Base-by-base conservation (phyloP, 2,797 vertebrate genomes). In the Agapornis canus region DNA sequence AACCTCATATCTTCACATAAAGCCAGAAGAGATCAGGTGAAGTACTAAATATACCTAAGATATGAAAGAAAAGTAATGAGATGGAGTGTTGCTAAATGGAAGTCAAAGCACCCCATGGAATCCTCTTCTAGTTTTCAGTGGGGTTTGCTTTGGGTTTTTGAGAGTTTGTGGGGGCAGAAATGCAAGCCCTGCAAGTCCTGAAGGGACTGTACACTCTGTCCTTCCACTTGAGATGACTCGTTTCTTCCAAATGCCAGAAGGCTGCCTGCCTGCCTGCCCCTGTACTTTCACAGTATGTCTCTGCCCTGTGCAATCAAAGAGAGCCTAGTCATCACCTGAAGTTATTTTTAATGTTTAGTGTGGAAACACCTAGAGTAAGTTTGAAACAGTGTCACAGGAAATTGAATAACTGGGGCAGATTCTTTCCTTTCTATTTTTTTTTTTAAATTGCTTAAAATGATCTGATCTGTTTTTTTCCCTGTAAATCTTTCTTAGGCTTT, bases 311-410 rank as follows among this genome's bases (percentile, higher is more conserved):
- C 48, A 80, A 35, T 57, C 31, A 79, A 77, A 84, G 32, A 3
- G 43, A 92, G 27, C 20, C 43, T 61, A 81, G 45, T 82, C 40
- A 79, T 56, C 35, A 66, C 23, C 42, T 64, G 27, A 47, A 83
- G 39, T 56, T 94, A 89, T 80, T 95, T 91, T 93, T 87, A 94
- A 63, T 31, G 11, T 85, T 82, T 84, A 87, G 14, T 40, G 32
- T 66, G 45, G 57, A 84, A 90, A 80, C 31, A 42, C 8, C 37
- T 73, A 70, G 35, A 86, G n/a, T 61, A 47, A 72, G 27, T 71
- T 39, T 73, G 70, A 82, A 86, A 82, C 18, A 47, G n/a, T 89
- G 84, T 82, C n/a, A 84, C 65, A 84, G 72, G 73, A 94, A 94
- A 88, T 47, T 8, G 69, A 94, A 93, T 56, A 90, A 91, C 66